A percentile compares a stretch with the other conserved stretches of the same genome.
Conservation (phyloP, 2,113 vertebrate genomes). For the Cebus imitator region DNA sequence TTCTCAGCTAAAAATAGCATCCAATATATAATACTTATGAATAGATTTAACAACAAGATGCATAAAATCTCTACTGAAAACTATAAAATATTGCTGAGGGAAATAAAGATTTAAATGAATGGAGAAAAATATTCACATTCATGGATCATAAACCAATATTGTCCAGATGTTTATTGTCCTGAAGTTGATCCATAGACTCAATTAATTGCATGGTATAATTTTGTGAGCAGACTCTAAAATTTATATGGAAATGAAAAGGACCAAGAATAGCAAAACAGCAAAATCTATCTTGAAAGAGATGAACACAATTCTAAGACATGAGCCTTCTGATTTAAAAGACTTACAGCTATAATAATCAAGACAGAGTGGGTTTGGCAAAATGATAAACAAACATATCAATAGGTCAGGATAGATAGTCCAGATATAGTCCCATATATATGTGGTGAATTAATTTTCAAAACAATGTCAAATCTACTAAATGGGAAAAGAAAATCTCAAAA, state of each 20-base stretch:
- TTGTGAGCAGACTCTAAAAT: neutral
- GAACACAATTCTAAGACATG: neutral
- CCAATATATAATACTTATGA: constrained; percentile 36
- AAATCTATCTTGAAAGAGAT: neutral
- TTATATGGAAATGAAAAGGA: neutral
- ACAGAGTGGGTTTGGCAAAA: neutral
- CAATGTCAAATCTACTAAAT: neutral
- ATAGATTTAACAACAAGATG: neutral
- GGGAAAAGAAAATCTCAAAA: neutral
- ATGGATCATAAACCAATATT: neutral
- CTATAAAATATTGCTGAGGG: neutral
- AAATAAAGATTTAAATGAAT: neutral
- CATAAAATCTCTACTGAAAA: neutral
- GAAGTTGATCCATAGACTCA: neutral
- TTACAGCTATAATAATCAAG: neutral
- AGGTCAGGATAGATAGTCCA: neutral
- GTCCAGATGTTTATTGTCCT: neutral
- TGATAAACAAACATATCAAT: neutral
- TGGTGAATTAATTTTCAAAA: neutral
- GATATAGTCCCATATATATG: neutral
- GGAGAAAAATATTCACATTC: neutral
- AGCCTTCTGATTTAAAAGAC: neutral
- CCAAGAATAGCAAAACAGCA: neutral
- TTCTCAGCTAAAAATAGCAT: neutral
- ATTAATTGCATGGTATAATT: neutral